These are phyloP conservation scores for Centropus unirufus DNA, from an alignment of 2,113 vertebrate genomes.

Conservation along the genomic window DNA sequence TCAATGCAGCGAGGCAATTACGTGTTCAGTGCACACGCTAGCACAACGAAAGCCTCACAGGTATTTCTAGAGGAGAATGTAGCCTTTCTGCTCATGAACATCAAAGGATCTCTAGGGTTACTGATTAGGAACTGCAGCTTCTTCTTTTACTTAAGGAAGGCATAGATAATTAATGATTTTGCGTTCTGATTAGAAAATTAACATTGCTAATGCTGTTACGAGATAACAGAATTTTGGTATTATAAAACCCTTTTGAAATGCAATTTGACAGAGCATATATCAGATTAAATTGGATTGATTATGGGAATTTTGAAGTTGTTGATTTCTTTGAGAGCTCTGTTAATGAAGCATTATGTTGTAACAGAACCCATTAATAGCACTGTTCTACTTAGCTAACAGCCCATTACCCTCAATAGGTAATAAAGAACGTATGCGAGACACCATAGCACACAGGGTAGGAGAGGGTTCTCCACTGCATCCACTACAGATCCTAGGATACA, in stretches of 20 bases:
- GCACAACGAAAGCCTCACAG: slow-evolving; percentile 8
- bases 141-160: slow-evolving; percentile 51
- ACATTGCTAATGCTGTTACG: slow-evolving; percentile 61
- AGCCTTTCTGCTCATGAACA: slow-evolving; percentile 27
- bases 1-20: not conserved
- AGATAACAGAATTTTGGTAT: slow-evolving; percentile 59
- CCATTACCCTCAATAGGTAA: slow-evolving; percentile 14
- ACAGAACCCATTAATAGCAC: slow-evolving; percentile 33
- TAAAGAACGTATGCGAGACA: not conserved
- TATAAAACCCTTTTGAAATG: slow-evolving; percentile 65
- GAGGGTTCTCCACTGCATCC: not conserved
- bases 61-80: slow-evolving; percentile 37
- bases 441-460: not conserved
- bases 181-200: slow-evolving; percentile 70
- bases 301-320: slow-evolving; percentile 60
- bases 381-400: slow-evolving; percentile 22
- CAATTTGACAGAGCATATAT: slow-evolving; percentile 65
- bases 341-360: slow-evolving; percentile 63
- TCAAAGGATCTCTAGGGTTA: slow-evolving; percentile 44
- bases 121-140: slow-evolving; percentile 50
- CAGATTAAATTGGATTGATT: slow-evolving; percentile 67
- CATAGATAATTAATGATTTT: slow-evolving; percentile 69
- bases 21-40: not conserved
- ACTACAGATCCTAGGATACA: not conserved
- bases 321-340: slow-evolving; percentile 64